Base-by-base conservation (phyloP, 2,888 invertebrate genomes). In the Camponotus fellah region DNA sequence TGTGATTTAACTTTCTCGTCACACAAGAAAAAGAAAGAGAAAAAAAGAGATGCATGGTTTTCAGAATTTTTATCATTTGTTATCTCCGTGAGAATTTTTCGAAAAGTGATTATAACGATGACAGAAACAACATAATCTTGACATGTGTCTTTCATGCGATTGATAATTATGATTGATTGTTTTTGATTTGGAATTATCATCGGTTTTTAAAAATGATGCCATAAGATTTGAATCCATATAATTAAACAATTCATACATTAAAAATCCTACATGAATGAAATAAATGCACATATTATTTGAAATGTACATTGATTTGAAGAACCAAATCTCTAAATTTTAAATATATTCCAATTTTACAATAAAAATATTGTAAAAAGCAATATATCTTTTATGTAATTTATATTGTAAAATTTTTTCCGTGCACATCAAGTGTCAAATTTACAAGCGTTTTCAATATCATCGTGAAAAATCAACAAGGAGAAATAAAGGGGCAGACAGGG, bases 391-490 rank as follows among this genome's bases (percentile, higher is more conserved):
- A 43, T 3, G 12, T 43, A 43, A 43, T 14, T 43, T 43, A 43
- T 43, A 43, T 3, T 14, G 3, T 0, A 43, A 43, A 43, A 43
- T 43, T 12, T 12, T 43, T 0, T 43, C 43, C n/a, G 37, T 12
- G 26, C 12, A 14, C n/a, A 77, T 66, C 68, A 26, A 26, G 40
- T 12, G 64, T 58, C 49, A 37, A 49, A 56, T 40, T 62, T 74
- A 62, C 58, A 26, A 72, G 79, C 79, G 87, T 83, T 86, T 86
- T 85, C 85, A 82, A 90, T 89, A 89, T 89, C 72, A 53, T 53
- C 53, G 72, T 34, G 72, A 84, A 80, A 77, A 88, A 85, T 76
- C 75, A 72, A 83, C 76, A 53, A 83, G 72, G 69, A 65, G 77
- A 64, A 85, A 77, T 83, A 76, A 85, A 74, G 66, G 21, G 60